These are phyloP conservation scores for Lepilemur septentrionalis DNA, from an alignment of 2,797 vertebrate species.

Conservation along the genomic window DNA sequence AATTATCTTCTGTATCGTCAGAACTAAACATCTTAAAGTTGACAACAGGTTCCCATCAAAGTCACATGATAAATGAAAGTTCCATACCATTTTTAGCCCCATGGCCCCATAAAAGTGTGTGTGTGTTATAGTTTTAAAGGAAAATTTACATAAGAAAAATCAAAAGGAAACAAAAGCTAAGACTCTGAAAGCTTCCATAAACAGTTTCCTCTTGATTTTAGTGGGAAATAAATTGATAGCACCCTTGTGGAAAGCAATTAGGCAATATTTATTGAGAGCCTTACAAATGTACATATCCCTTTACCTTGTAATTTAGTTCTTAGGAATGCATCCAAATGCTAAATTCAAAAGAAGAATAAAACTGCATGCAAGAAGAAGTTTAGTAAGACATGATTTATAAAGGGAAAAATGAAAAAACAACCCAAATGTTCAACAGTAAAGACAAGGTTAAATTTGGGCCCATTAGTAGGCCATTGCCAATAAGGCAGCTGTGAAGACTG, in stretches of 20 bases:
- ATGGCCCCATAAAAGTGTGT: not conserved
- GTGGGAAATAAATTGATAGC: not conserved
- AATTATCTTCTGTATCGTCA: not conserved
- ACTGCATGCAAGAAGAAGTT: not conserved
- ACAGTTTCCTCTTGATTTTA: not conserved
- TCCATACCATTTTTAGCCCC: not conserved
- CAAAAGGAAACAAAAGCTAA: constrained; percentile 21
- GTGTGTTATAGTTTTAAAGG: not conserved
- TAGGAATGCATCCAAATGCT: not conserved
- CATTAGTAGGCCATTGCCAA: not conserved
- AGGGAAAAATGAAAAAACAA: not conserved
- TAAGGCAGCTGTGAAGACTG: not conserved
- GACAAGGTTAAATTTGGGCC: not conserved
- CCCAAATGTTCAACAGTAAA: not conserved
- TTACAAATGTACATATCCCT: not conserved
- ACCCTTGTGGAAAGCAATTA: not conserved
- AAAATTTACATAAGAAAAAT: not conserved
- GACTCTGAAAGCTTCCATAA: not conserved
- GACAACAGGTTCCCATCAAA: not conserved
- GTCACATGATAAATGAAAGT: not conserved
- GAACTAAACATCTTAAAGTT: not conserved
- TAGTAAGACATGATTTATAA: not conserved
- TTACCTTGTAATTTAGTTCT: not conserved
- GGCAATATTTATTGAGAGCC: not conserved
- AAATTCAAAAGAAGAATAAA: not conserved